Evolutionary conservation across 2,888 invertebrate species (phyloP), one percentile per base, ranked within the genome.

Genomic region (Heliconius aoede): DNA sequence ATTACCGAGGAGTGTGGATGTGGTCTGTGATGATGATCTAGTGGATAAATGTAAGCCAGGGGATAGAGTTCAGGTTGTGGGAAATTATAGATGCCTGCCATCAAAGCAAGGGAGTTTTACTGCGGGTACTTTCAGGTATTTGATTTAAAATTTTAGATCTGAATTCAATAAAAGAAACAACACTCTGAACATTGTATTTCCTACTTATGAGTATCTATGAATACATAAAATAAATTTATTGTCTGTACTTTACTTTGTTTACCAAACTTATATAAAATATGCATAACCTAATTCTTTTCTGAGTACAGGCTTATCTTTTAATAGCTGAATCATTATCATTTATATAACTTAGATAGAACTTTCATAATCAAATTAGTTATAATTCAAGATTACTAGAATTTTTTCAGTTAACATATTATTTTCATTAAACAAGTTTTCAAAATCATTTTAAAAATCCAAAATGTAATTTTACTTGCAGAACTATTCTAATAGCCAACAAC

Each of bases 11-110:
- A 97, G 98, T 80, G 97, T 99, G 4, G 99, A 99, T 88, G 96
- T 99, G 61, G 96, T 99, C 75, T 97, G 98, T 83, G 99, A 99
- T 89, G 97, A 99, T 89, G 99, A 99, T 91, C 95, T 99, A 69
- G 99, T 99, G 0, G 99, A 99, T 91, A 92, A 94, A 73, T 98
- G 98, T 88, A 98, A 99, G 91, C 99, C 99, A 0, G 99, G 99
- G 13, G 99, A 99, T 91, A 95, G 99, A 81, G 97, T 99, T n/a
- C 98, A 99, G 90, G 95, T 99, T 67, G 97, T 99, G 28, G 99
- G 99, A 3, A 98, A 97, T 86, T 99, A 97, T 88, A 95, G 99
- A 73, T 99, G 99, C 88, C 92, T 99, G 74, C 99, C 99, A 0
- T 97, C 96, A 69, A 99, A 99, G 89, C 97, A 98, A 86, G 97